Evolutionary conservation across 2,797 vertebrate species (phyloP), one percentile per base, ranked within the genome.

Genomic region (Peromyscus melanophrys): DNA sequence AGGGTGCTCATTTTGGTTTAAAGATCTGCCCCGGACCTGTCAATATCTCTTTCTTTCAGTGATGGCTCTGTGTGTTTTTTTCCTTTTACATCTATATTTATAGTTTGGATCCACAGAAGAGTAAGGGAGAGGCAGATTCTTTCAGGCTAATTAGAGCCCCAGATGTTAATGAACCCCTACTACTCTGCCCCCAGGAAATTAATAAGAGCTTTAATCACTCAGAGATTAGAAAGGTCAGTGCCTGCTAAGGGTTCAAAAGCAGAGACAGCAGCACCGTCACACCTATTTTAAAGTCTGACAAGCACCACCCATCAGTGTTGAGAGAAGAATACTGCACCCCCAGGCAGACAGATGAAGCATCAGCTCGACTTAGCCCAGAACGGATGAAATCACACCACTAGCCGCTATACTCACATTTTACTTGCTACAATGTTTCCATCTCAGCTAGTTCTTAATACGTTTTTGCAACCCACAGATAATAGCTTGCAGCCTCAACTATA

Each of bases 161-260:
- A 92, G 96, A 89, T 97, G 95, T 97, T 99, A 99, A 99, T 98
- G 98, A 99, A 98, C 97, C 97, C 98, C 98, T 95, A 98, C 96
- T 92, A 97, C 87, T 98, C 97, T 77, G 92, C 95, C 93, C 94
- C 97, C 94, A 98, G 98, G 98, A 98, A 98, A 98, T 98, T 99
- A 99, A 98, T 98, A 98, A 98, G 96, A 98, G 92, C 98, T 98
- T 98, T 98, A 98, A 98, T 98, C 98, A 98, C 27, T 37, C 92
- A 96, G 97, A 97, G 96, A 97, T 96, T 98, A 92, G 97, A 98
- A 98, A 99, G 98, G 98, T 98, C 98, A 98, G 96, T 61, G 97
- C 97, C 94, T 97, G 97, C 98, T 92, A 97, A 93, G 96, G 96
- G 97, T 98, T 98, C 98, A 95, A 96, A 98, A 96, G 98, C 94